Evolutionary conservation across 53 echinoderm and acorn worm genomes (phyloP), one percentile per base, ranked within the genome.

Genomic region (Actinopyga echinites): DNA sequence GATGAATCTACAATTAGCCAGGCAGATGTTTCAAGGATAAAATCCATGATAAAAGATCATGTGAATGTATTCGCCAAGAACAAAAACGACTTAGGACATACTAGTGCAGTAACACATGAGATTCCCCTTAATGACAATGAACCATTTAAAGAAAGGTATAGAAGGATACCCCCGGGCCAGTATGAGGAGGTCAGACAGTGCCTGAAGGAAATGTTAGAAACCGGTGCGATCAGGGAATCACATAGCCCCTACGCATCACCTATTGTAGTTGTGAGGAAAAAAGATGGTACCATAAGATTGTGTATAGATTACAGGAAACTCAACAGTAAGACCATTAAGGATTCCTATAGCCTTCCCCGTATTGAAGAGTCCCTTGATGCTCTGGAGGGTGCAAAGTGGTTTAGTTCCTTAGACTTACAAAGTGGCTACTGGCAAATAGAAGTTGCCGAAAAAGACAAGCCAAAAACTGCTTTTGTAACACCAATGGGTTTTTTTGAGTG

Each of bases 231-330:
- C 6, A 35, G 62, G 12, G 85, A 85, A 19, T 78, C 77, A 23
- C 57, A 58, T 40, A 71, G 73, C 31, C 85, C 85, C 30, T 75
- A 85, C 75, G 85, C 85, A 21, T 71, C 73, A 22, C 85, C 85
- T 25, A 84, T 84, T 22, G 71, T 84, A 8, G 35, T 68, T 4
- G 84, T 84, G 31, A 44, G 28, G 8, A 85, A 74, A 28, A 34
- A 24, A 24, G 75, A 85, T 57, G 63, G 75, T 4, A 34, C 62
- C 5, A 9, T 84, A 8, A 28, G 84, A 29, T 24, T 85, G 3
- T 85, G 85, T 21, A 75, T 85, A 9, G 85, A 85, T 25, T 85
- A 73, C 58, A 26, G 85, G 5, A 85, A 75, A 29, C 23, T 85
- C 3, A 85, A 85, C 29, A 9, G 21, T 8, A 33, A 43, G 19